phyloP scores from a whole-genome alignment of 2,797 vertebrate genomes.

The Pachyuromys duprasi region DNA sequence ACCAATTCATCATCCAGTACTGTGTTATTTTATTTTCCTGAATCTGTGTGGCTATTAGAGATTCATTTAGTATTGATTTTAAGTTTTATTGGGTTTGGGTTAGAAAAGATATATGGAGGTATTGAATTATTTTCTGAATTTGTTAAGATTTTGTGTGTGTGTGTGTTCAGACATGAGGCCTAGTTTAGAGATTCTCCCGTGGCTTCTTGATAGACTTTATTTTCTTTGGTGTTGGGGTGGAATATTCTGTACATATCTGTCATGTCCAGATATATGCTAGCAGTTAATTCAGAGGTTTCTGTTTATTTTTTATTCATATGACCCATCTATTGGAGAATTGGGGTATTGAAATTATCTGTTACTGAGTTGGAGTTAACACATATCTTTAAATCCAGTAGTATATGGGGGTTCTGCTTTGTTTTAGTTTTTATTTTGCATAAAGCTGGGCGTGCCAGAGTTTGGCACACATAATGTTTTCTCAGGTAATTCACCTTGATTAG shows the following conservation, averaged over 20 bases:
- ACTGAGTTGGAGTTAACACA: not conserved
- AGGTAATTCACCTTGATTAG: not conserved
- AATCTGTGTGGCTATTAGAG: not conserved
- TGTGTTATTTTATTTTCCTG: constrained; percentile 20
- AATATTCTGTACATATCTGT: not conserved
- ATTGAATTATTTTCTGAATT: not conserved
- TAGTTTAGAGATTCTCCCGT: not conserved
- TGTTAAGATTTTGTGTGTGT: not conserved
- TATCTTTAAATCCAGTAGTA: not conserved
- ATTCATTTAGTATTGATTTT: not conserved
- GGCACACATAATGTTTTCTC: not conserved
- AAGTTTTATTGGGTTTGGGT: not conserved
- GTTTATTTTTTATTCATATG: not conserved
- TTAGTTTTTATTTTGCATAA: not conserved
- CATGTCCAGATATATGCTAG: not conserved
- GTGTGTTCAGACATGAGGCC: not conserved
- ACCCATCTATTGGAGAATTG: not conserved
- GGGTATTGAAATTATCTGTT: not conserved
- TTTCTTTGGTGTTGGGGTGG: not conserved
- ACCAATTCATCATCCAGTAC: not conserved
- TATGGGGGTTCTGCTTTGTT: not conserved
- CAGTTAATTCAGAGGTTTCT: not conserved
- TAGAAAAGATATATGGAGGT: not conserved
- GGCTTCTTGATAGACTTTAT: not conserved
- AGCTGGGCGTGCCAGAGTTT: not conserved